Evolutionary conservation across 2,797 vertebrate genomes (phyloP).

Genomic region (Nyctibius grandis): DNA sequence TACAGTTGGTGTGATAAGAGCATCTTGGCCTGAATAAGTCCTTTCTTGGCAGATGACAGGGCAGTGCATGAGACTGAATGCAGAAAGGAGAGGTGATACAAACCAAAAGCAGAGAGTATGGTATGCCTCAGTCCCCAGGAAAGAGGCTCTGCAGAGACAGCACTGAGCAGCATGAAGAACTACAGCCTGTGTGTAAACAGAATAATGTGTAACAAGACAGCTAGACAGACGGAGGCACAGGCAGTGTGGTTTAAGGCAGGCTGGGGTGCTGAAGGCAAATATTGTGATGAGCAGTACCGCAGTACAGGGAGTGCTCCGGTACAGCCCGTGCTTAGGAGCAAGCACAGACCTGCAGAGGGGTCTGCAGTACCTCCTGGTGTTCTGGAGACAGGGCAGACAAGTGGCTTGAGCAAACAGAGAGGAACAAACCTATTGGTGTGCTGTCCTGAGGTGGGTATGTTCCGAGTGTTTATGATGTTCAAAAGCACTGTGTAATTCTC

Average conservation of each 20-base stretch:
- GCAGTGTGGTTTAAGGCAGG: not conserved
- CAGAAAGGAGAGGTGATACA: not conserved
- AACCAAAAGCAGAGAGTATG: not conserved
- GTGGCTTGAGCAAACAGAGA: not conserved
- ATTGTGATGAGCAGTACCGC: not conserved
- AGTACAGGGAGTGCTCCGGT: not conserved
- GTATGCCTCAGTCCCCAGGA: not conserved
- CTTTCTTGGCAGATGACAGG: not conserved
- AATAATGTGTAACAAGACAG: not conserved
- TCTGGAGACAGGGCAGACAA: not conserved
- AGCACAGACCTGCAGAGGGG: not conserved
- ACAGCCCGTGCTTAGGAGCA: not conserved
- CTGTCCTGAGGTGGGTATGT: not conserved
- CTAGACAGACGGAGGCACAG: not conserved
- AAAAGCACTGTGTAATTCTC: not conserved
- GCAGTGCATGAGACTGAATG: not conserved
- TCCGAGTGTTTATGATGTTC: not conserved
- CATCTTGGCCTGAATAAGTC: not conserved
- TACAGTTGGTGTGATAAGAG: not conserved
- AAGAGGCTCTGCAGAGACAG: not conserved
- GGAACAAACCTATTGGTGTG: not conserved
- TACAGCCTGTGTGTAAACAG: slow-evolving; percentile 5
- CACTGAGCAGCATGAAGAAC: not conserved
- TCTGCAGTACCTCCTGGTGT: not conserved
- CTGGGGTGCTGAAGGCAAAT: not conserved